Base-by-base conservation (phyloP, 1,140 invertebrate genomes). In the Cepaea nemoralis region DNA sequence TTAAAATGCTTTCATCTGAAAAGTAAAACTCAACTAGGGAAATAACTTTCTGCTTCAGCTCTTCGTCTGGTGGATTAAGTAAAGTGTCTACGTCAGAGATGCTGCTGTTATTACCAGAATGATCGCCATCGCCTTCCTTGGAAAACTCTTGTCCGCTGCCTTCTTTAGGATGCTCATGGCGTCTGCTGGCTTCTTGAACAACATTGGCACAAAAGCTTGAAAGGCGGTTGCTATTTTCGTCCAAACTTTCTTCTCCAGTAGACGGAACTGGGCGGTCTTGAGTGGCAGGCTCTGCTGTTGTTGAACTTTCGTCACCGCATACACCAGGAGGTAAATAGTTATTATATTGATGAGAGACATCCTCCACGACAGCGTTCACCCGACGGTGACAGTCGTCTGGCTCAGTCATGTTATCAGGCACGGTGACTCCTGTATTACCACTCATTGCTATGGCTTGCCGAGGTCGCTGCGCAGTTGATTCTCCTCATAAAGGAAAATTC, bases 1-100 rank as follows among this genome's bases (percentile, higher is more conserved):
- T 98, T 0, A 96, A 94, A 81, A 99, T 97, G 89, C 97, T 97
- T 27, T 95, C 96, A 90, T 98, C 97, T 79, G 96, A 97, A 90
- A 99, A 98, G 91, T 98, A 98, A 90, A 96, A 97, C 91, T 91
- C 90, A 27, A 90, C 89, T 81, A 90, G 87, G 42, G 87, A 88
- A 19, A 91, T 88, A 63, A 91, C 91, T 77, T 89, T 89, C 42
- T 89, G 85, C 37, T 82, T 66, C 6, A 88, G 82, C 82, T 91
- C 90, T 66, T 91, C 90, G 50, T 86, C 85, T 22, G 90, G 90
- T 74, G 87, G 86, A 77, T 81, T 89, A 91, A 74, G 88, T 87
- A 45, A 83, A 66, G 19, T 82, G 50, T 80, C 82, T 50, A 80
- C 12, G 59, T 80, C 78, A 71, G 71, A 42, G 27, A 67, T 78